A percentile compares a stretch with the other conserved stretches of the same genome.
phyloP scores from a whole-genome alignment of 2,113 vertebrate species.

The Anhinga anhinga region DNA sequence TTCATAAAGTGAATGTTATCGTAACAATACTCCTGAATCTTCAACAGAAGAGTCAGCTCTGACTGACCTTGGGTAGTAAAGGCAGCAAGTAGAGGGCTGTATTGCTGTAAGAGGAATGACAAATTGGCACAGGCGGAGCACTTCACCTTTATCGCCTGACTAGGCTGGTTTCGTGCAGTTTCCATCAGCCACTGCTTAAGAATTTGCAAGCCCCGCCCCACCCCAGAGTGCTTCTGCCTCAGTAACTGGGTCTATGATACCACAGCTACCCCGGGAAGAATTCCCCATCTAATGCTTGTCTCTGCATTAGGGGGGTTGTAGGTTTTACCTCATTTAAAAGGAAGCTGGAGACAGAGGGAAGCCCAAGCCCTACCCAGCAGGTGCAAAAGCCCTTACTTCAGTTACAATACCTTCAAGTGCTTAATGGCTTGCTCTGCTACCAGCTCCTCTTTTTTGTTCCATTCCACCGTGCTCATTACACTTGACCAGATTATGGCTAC shows the following conservation, averaged over 20 bases:
- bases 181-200: neutral
- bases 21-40: conserved; percentile 99
- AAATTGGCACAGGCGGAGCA: neutral
- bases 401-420: conserved; percentile 90
- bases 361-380: neutral
- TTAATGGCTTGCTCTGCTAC: conserved; percentile 99
- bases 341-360: neutral
- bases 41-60: conserved; percentile 95
- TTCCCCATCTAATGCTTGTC: neutral
- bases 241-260: too few relatives aligned
- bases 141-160: neutral
- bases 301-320: neutral
- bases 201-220: neutral
- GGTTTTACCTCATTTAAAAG: neutral
- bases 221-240: neutral
- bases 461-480: conserved; percentile 96
- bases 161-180: neutral
- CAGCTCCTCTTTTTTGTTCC: conserved; percentile 99
- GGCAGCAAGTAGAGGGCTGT: conserved; percentile 97
- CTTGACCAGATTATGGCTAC: conserved; percentile 94
- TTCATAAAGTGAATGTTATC: conserved; percentile 99
- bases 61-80: conserved; percentile 98
- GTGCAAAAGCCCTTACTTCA: neutral
- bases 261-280: neutral
- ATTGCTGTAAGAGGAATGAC: conserved; percentile 82